phyloP scores from a whole-genome alignment of 1,140 invertebrate species.

The Nephotettix cincticeps region DNA sequence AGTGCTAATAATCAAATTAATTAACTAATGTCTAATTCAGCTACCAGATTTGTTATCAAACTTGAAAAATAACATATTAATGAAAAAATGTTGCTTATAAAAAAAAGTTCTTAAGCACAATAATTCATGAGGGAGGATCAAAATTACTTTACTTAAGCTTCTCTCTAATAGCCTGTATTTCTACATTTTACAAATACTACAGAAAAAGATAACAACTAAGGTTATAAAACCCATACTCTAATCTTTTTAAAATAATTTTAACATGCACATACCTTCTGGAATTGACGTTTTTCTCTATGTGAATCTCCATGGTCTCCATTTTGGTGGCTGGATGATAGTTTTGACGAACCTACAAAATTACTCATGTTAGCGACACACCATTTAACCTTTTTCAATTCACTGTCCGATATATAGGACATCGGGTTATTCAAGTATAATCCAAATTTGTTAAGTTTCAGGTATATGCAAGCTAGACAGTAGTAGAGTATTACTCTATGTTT shows the following conservation, averaged over 20 bases:
- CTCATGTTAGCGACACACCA: too few relatives aligned
- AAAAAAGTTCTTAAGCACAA: neutral
- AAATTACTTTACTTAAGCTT: neutral
- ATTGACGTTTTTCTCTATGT: constrained; percentile 11
- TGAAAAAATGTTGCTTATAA: neutral
- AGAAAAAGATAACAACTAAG: neutral
- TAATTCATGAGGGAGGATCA: neutral
- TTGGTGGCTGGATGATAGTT: neutral
- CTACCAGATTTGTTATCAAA: too few relatives aligned
- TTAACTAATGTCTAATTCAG: too few relatives aligned
- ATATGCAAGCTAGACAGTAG: too few relatives aligned
- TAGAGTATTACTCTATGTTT: too few relatives aligned
- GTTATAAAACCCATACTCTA: neutral
- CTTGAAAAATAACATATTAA: too few relatives aligned
- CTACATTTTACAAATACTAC: neutral
- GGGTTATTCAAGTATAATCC: too few relatives aligned
- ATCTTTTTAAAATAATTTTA: neutral
- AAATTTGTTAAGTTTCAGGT: too few relatives aligned
- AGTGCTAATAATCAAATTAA: too few relatives aligned
- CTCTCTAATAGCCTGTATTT: neutral
- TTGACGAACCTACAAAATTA: constrained; percentile 11
- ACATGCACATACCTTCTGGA: neutral
- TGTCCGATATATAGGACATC: too few relatives aligned
- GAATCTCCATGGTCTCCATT: constrained; percentile 13
- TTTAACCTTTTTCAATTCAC: too few relatives aligned